These are phyloP conservation scores for Drosophila guanche DNA, from an alignment of 1,140 invertebrate genomes.

Conservation along the genomic window DNA sequence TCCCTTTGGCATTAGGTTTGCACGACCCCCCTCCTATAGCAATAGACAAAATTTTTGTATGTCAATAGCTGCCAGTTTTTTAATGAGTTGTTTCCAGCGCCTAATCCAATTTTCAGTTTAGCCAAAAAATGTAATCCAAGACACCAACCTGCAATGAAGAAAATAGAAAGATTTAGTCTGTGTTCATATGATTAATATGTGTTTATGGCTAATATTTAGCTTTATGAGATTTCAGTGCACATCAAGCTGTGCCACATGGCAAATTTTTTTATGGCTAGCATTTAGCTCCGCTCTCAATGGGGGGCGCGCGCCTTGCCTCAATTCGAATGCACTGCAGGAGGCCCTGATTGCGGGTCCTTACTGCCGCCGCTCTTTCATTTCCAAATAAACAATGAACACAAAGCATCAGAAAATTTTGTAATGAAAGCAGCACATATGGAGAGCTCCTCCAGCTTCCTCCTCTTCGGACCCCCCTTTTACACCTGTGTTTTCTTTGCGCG, in stretches of 20 bases:
- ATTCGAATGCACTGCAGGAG: constrained; percentile 43
- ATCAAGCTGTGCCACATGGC: constrained; percentile 36
- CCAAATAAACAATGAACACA: constrained; percentile 67
- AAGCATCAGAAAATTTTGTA: constrained; percentile 66
- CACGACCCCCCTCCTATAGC: neutral
- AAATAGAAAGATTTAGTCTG: neutral
- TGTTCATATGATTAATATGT: neutral
- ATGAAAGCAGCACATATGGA: constrained; percentile 55
- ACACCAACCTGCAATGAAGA: constrained; percentile 26
- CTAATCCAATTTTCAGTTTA: neutral
- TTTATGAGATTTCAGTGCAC: constrained; percentile 7
- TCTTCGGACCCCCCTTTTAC: neutral
- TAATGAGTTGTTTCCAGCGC: neutral
- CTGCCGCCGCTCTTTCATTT: constrained; percentile 17
- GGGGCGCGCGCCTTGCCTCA: constrained; percentile 10
- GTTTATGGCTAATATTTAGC: neutral
- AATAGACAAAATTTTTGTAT: constrained; percentile 8
- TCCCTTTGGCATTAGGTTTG: constrained; percentile 5
- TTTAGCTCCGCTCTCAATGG: constrained; percentile 6
- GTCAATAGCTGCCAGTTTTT: constrained; percentile 8
- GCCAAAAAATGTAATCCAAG: neutral
- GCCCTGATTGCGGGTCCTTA: constrained; percentile 2
- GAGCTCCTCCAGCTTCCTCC: neutral
- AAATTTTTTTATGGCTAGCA: constrained; percentile 42
- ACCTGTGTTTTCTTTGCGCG: constrained; percentile 26